A percentile compares a stretch with the other conserved stretches of the same genome.
phyloP scores from a whole-genome alignment of 1,140 invertebrate species.

The Brachystomella parvula region DNA sequence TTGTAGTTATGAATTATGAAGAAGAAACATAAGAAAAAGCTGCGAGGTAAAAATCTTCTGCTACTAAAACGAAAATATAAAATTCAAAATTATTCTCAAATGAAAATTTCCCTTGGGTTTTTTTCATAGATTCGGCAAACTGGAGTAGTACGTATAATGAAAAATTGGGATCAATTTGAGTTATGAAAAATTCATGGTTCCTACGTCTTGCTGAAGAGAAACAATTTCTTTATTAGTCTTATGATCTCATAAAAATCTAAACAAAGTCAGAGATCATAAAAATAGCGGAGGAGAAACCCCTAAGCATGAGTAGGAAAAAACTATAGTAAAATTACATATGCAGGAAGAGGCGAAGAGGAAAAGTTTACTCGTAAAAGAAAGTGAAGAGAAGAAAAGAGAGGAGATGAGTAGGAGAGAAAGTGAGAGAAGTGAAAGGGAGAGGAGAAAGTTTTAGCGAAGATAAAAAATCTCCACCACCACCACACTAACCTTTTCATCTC shows the following conservation, averaged over 20 bases:
- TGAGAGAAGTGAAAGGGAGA: background rate
- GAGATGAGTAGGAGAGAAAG: background rate
- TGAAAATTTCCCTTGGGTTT: too few species aligned
- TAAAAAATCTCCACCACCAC: too few species aligned
- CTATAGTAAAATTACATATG: constrained; percentile 9
- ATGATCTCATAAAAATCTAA: constrained; percentile 12
- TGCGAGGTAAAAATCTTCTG: too few species aligned
- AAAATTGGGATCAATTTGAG: too few species aligned
- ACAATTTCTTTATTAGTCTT: constrained; percentile 7
- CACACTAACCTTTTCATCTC: too few species aligned
- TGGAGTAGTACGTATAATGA: too few species aligned
- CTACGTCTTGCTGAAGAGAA: background rate
- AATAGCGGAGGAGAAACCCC: background rate
- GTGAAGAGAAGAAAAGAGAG: background rate
- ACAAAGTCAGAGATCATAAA: constrained; percentile 1
- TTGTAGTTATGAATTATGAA: too few species aligned
- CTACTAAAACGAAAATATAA: too few species aligned
- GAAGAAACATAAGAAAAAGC: too few species aligned
- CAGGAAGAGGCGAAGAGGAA: constrained; percentile 2
- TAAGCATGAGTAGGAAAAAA: too few species aligned
- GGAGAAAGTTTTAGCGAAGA: background rate
- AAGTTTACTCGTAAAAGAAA: constrained; percentile 1
- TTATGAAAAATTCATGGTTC: constrained; percentile 2
- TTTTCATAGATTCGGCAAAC: too few species aligned
- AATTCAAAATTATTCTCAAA: too few species aligned